Base-by-base conservation (phyloP, 2,888 invertebrate species). In the Sminthurinus aureus region DNA sequence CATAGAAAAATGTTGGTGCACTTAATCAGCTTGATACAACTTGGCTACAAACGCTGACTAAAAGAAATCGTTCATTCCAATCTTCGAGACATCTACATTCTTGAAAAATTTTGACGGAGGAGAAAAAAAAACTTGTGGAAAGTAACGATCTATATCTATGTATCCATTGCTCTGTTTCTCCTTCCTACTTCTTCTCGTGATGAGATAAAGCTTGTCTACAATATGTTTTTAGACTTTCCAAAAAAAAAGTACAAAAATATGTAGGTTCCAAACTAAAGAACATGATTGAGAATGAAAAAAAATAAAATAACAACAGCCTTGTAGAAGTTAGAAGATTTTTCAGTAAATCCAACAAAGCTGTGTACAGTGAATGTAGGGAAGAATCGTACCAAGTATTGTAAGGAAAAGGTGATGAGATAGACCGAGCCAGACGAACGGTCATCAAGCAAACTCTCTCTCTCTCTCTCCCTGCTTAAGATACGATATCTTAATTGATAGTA, bases 401-500 rank as follows among this genome's bases (percentile, higher is more conserved):
- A 38, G 38, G 38, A 38, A 64, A 58, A 58, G 58, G 58, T 58
- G 58, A 58, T 18, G 18, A 15, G 58, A 9, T 58, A 11, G 9
- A 58, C 58, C 9, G 38, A 58, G 58, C 58, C 13, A 58, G 58
- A 58, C 58, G 15, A 58, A 58, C 2, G 58, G 18, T 13, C 58
- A 58, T 13, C 58, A 58, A 18, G 58, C 9, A 58, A 58, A 58
- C 4, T 58, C 58, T 18, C 58, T n/a, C n/a, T n/a, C n/a, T n/a
- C n/a, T n/a, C n/a, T n/a, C n/a, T n/a, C n/a, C n/a, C n/a, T 15
- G 58, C 38, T 26, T 71, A 67, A 67, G 8, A 13, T 78, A 71
- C 79, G 82, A 84, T 76, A 80, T 82, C 83, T 81, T 83, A 85
- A 85, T 85, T 85, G 85, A 82, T 85, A 83, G 85, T 84, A 85